Evolutionary conservation across 2,113 vertebrate genomes (phyloP).

Genomic region (human (Homo sapiens)): GRCh38 chr7:138986001-138986500

Average conservation of each 20-base stretch:
- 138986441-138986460: slow-evolving; percentile 60
- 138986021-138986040: neutral
- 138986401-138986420: slow-evolving; percentile 6
- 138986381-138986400: neutral
- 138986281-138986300: neutral
- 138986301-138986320: neutral
- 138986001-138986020: neutral
- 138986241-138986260: neutral
- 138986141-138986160: neutral
- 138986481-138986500: slow-evolving; percentile 62
- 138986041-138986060: neutral
- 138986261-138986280: neutral
- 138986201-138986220: neutral
- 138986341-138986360: neutral
- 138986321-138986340: neutral
- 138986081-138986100: neutral
- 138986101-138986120: neutral
- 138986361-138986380: neutral
- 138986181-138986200: neutral
- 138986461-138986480: slow-evolving; percentile 56
- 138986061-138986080: neutral
- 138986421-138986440: neutral
- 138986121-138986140: neutral
- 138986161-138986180: neutral
- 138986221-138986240: neutral